Evolutionary conservation across 2,888 invertebrate genomes (phyloP).

Genomic region (Tholera decimalis): DNA sequence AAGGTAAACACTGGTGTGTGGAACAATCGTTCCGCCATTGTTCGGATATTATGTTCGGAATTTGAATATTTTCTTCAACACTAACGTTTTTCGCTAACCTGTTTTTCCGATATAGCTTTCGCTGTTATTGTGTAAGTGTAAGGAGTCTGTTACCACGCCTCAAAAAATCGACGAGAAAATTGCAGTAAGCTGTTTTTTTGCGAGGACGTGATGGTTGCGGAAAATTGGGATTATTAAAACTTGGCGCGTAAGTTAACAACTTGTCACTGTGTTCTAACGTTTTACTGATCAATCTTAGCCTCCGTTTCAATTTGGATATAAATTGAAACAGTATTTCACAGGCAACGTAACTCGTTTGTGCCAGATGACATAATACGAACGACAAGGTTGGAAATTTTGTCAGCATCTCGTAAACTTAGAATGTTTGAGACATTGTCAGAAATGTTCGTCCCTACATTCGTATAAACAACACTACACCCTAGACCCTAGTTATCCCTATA

Average conservation of each 20-base stretch:
- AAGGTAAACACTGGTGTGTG: slow-evolving; percentile 65
- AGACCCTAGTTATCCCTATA: neutral
- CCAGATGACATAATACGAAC: neutral
- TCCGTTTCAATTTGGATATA: slow-evolving; percentile 16
- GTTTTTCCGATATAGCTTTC: slow-evolving; percentile 65
- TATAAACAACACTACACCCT: no score
- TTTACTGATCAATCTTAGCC: slow-evolving; percentile 19
- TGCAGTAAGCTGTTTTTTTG: slow-evolving; percentile 36
- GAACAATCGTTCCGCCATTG: slow-evolving; percentile 65
- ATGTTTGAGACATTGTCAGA: slow-evolving; percentile 23
- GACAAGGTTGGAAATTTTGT: slow-evolving; percentile 23
- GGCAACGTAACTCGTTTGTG: slow-evolving; percentile 11
- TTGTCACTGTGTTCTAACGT: slow-evolving; percentile 11
- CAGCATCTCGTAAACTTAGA: slow-evolving; percentile 38
- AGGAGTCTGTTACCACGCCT: slow-evolving; percentile 19
- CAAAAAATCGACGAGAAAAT: slow-evolving; percentile 9
- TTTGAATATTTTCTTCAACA: slow-evolving; percentile 80
- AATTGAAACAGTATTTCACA: slow-evolving; percentile 18
- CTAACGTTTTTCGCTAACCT: slow-evolving; percentile 70
- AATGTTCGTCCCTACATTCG: no score
- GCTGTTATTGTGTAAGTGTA: slow-evolving; percentile 25
- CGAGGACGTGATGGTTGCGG: slow-evolving; percentile 2
- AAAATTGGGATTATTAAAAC: slow-evolving; percentile 28
- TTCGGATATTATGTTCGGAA: slow-evolving; percentile 74
- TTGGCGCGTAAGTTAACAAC: slow-evolving; percentile 21